Percentiles rank a stretch among this genome's conserved stretches.
Evolutionary conservation across 2,113 vertebrate species (phyloP).

Genomic region (Taurulus bubalis): DNA sequence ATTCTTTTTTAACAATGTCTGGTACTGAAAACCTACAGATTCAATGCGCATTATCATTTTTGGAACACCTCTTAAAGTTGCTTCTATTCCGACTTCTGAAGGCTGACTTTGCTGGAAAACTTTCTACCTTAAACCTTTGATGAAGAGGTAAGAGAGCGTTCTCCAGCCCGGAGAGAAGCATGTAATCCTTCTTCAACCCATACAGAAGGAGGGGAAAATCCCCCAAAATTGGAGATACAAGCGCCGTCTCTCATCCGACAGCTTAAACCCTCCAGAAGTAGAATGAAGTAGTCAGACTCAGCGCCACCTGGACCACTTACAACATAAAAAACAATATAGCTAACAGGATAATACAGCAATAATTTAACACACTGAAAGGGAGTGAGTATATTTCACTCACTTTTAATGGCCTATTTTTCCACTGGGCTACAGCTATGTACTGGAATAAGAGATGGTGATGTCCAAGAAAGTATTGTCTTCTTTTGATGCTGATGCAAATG

Average conservation of each 20-base stretch:
- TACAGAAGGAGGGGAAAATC: slow-evolving; percentile 19
- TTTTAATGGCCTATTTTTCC: slow-evolving; percentile 17
- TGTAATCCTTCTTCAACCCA: slow-evolving; percentile 35
- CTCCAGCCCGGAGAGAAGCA: slow-evolving; percentile 17
- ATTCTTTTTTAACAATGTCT: background rate
- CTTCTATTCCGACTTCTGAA: background rate
- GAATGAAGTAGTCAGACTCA: slow-evolving; percentile 11
- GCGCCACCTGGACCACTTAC: slow-evolving; percentile 31
- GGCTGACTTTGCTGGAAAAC: background rate
- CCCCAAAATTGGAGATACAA: slow-evolving; percentile 22
- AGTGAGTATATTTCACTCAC: background rate
- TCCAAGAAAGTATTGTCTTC: slow-evolving; percentile 2
- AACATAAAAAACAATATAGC: slow-evolving; percentile 2
- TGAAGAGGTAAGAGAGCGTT: slow-evolving; percentile 21
- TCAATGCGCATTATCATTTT: background rate
- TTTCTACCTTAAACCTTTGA: background rate
- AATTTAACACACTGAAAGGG: background rate
- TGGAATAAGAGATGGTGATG: background rate
- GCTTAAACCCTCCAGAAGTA: slow-evolving; percentile 1
- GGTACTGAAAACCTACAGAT: background rate
- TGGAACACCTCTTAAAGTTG: background rate
- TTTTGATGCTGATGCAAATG: background rate
- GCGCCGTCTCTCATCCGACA: slow-evolving; percentile 11
- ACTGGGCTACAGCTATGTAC: accelerated
- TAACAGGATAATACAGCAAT: slow-evolving; percentile 1